A percentile compares a stretch with the other conserved stretches of the same genome.
These are phyloP conservation scores for Misgurnus mizolepis DNA, from an alignment of 2,113 vertebrate genomes.

Conservation along the genomic window DNA sequence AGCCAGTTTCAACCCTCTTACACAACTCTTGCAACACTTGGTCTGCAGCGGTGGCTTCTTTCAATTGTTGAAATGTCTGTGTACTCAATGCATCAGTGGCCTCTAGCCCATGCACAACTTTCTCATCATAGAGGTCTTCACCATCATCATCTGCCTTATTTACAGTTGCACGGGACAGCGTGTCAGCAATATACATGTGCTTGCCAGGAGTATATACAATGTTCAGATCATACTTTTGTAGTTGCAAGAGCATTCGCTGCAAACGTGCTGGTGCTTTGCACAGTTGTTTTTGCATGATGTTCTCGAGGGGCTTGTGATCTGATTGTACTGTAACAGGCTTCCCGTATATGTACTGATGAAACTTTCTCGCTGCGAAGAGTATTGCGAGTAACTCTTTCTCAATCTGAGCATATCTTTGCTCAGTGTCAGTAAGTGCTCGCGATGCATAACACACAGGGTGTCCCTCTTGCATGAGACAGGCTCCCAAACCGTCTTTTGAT, in stretches of 20 bases:
- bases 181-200: conserved; percentile 27
- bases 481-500: conserved; percentile 31
- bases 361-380: conserved; percentile 15
- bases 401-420: conserved; percentile 36
- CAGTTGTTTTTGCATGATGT: conserved; percentile 30
- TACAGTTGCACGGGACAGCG: not conserved
- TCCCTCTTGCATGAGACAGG: conserved; percentile 39
- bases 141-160: not conserved
- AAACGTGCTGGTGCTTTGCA: conserved; percentile 22
- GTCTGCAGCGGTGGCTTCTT: conserved; percentile 17
- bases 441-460: conserved; percentile 34
- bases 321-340: conserved; percentile 22
- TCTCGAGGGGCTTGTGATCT: conserved; percentile 40
- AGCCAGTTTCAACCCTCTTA: conserved; percentile 11
- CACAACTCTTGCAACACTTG: conserved; percentile 7
- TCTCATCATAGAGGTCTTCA: conserved; percentile 27
- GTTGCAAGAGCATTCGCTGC: conserved; percentile 24
- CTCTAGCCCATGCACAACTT: conserved; percentile 15
- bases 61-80: not conserved
- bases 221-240: conserved; percentile 35
- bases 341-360: conserved; percentile 42
- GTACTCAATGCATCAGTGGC: not conserved
- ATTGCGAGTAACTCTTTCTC: conserved; percentile 43
- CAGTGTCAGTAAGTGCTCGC: conserved; percentile 28
- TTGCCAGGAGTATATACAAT: conserved; percentile 34